These are phyloP conservation scores for Nymphalis polychloros DNA, from an alignment of 2,888 invertebrate genomes.

Conservation along the genomic window DNA sequence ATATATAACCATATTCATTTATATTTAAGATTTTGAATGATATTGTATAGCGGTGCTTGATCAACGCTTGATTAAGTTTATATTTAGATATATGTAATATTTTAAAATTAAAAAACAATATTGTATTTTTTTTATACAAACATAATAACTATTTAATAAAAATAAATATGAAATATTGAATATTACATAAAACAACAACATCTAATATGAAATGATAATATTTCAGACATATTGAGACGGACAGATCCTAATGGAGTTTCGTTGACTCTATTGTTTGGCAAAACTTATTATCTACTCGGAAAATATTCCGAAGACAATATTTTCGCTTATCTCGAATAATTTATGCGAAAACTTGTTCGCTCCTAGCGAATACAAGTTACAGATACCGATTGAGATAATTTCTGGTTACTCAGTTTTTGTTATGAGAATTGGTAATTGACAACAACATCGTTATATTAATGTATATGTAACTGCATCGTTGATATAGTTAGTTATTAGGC, in stretches of 20 bases:
- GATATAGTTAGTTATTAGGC: too few relatives aligned
- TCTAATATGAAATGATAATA: constrained; percentile 6
- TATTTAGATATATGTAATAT: too few relatives aligned
- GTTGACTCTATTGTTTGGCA: constrained; percentile 59
- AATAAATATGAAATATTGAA: neutral
- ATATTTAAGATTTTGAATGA: too few relatives aligned
- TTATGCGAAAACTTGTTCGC: constrained; percentile 78
- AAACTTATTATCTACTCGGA: constrained; percentile 69
- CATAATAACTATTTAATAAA: neutral
- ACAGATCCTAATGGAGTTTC: constrained; percentile 52
- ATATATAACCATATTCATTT: too few relatives aligned
- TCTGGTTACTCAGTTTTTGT: constrained; percentile 11
- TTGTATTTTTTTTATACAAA: too few relatives aligned
- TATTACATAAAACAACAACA: neutral
- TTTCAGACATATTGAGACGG: constrained; percentile 47
- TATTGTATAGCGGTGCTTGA: too few relatives aligned
- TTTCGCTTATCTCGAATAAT: constrained; percentile 78
- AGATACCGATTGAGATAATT: constrained; percentile 68
- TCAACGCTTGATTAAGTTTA: too few relatives aligned
- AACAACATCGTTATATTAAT: neutral
- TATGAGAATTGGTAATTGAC: constrained; percentile 1
- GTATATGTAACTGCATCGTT: too few relatives aligned
- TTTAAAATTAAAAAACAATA: too few relatives aligned
- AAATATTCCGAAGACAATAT: constrained; percentile 80
- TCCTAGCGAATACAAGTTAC: constrained; percentile 66